These are phyloP conservation scores for Bhutanitis thaidina DNA, from an alignment of 2,888 invertebrate species.

Conservation along the genomic window DNA sequence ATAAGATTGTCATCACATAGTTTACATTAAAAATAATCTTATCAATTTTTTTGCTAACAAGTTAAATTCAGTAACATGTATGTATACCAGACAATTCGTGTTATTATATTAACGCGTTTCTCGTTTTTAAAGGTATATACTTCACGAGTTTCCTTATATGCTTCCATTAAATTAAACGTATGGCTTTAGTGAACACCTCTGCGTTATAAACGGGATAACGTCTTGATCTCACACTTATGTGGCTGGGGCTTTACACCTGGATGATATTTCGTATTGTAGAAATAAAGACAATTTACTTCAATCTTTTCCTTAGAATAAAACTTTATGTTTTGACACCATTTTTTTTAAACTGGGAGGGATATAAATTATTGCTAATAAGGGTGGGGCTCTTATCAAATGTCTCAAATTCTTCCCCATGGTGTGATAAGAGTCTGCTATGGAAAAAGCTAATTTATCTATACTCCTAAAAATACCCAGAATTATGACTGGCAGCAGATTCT, in stretches of 20 bases:
- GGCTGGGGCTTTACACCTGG: conserved; percentile 19
- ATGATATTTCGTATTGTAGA: conserved; percentile 9
- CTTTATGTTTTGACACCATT: too few species aligned
- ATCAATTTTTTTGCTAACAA: not conserved
- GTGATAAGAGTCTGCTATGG: too few species aligned
- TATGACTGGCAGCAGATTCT: too few species aligned
- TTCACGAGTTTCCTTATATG: conserved; percentile 39
- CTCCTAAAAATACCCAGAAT: too few species aligned
- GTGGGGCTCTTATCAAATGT: too few species aligned
- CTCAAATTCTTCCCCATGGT: too few species aligned
- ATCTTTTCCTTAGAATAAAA: not conserved
- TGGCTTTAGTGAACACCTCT: conserved; percentile 23
- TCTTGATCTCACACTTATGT: conserved; percentile 26
- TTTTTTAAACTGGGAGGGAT: too few species aligned
- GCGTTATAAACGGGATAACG: conserved; percentile 30
- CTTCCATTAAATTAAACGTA: conserved; percentile 40
- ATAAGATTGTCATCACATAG: too few species aligned
- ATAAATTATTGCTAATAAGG: too few species aligned
- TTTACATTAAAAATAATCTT: too few species aligned
- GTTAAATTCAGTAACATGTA: not conserved
- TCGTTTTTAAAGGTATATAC: conserved; percentile 24
- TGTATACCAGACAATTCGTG: not conserved
- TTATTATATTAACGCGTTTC: conserved; percentile 6
- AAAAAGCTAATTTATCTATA: too few species aligned
- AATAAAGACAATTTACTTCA: conserved; percentile 10